These are phyloP conservation scores for Carapus acus DNA, from an alignment of 2,797 vertebrate species.

Conservation along the genomic window DNA sequence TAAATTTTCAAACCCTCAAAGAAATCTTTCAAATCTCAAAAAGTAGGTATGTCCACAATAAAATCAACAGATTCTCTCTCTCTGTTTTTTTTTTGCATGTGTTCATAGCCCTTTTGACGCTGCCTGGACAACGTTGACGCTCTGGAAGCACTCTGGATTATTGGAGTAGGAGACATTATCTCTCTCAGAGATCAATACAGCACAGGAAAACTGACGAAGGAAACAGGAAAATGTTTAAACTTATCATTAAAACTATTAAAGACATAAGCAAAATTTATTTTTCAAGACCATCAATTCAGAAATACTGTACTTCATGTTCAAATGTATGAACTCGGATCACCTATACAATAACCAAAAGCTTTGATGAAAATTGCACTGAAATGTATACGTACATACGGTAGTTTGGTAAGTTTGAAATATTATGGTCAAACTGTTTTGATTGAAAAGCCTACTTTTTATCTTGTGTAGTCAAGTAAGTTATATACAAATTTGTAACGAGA, in stretches of 20 bases:
- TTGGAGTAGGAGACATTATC: constrained; percentile 41
- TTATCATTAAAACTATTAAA: background rate
- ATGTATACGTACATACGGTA: background rate
- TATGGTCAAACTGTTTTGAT: no score
- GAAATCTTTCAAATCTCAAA: constrained; percentile 69
- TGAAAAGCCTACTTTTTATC: no score
- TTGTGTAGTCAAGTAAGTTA: no score
- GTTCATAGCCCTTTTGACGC: constrained; percentile 66
- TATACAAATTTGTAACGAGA: no score
- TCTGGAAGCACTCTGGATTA: constrained; percentile 66
- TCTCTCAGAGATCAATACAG: constrained; percentile 28
- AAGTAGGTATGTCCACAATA: constrained; percentile 63
- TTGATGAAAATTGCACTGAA: background rate
- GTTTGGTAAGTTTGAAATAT: no score
- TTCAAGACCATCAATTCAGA: no score
- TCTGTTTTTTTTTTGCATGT: constrained; percentile 51
- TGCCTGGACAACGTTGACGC: constrained; percentile 38
- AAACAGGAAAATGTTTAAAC: constrained; percentile 12
- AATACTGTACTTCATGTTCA: no score
- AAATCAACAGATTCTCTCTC: constrained; percentile 54
- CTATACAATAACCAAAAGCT: background rate
- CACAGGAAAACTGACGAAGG: constrained; percentile 33
- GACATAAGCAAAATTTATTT: no score
- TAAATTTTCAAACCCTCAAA: constrained; percentile 47
- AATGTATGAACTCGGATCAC: no score